Base-by-base conservation (phyloP, 2,797 vertebrate genomes). In the Luscinia megarhynchos region DNA sequence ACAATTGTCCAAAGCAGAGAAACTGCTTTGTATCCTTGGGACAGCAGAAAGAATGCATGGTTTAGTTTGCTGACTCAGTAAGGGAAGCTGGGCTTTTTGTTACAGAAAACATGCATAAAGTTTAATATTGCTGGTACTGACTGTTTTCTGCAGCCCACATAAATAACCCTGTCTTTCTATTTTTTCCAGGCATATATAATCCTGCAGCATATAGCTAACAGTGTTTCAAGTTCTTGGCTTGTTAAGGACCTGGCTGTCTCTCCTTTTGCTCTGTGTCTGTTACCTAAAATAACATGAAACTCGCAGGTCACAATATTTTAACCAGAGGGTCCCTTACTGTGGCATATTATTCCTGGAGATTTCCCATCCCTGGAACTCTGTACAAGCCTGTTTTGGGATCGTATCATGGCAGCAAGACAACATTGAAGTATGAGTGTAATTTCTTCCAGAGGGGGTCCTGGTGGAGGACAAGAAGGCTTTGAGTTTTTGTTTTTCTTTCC, bases 341-440 rank as follows among this genome's bases (percentile, higher is more conserved):
- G 21, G 23, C 29, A 36, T 66, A 53, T 30, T 24, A 21, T 61
- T 79, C 68, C 26, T 9, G 15, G 34, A 30, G 32, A 80, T 64
- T 72, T 92, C 78, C 27, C 29, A 34, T 45, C 30, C 27, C 59
- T 64, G 20, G 22, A 68, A 51, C 15, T 22, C n/a, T 32, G 38
- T 8, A 77, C 1, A 11, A 68, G 41, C 32, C 23, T 87, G 27
- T 41, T 48, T 61, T 1, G 0, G 45, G 27, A 34, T 36, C 57
- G 45, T 2, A 1, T 55, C 1, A 0, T 53, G 13, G 43, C 48
- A 77, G 45, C 23, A 76, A 53, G 12, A 22, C 2, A 1, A 40
- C 51, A 41, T 29, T 70, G 62, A 67, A 81, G 29, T 22, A 23
- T 15, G 15, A 59, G 12, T 18, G 15, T 58, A 12, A 70, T 67